Conservation (phyloP, 2,113 vertebrate species). For the Erythrocercus mccallii region DNA sequence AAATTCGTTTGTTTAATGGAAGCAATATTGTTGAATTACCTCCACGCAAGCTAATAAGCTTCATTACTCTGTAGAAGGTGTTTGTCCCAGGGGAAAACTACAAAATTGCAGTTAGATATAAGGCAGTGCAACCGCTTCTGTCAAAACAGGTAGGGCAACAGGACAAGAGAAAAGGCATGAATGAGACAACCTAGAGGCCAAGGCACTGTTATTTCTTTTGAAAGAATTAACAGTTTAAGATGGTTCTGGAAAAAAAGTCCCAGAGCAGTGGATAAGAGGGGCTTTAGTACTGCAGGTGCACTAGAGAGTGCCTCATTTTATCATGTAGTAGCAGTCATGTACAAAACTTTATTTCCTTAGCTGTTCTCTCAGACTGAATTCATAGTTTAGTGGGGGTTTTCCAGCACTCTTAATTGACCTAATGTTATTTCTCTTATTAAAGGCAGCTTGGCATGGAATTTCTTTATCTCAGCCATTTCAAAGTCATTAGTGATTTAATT, state of each 20-base stretch:
- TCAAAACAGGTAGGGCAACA: not conserved
- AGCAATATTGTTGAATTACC: not conserved
- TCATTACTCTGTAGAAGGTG: not conserved
- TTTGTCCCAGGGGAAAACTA: not conserved
- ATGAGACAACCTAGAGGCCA: not conserved
- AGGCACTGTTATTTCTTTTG: not conserved
- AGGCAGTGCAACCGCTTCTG: not conserved
- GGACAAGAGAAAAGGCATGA: not conserved
- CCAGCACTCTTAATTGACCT: not conserved
- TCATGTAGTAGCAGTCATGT: not conserved
- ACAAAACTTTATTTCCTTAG: not conserved
- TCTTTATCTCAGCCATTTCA: conserved; percentile 36
- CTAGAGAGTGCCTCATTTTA: not conserved
- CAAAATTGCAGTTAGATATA: not conserved
- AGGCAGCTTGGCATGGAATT: not conserved
- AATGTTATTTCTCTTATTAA: not conserved
- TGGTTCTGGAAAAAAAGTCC: not conserved
- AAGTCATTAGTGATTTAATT: conserved; percentile 41
- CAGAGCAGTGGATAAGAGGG: not conserved
- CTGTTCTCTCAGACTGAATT: not conserved
- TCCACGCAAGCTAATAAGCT: not conserved
- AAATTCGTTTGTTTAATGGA: conserved; percentile 11
- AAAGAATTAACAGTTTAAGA: not conserved
- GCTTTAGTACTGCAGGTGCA: not conserved
- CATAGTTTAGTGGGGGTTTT: not conserved